Evolutionary conservation across 2,888 invertebrate genomes (phyloP), one percentile per base, ranked within the genome.

Genomic region (Coenonympha arcania): DNA sequence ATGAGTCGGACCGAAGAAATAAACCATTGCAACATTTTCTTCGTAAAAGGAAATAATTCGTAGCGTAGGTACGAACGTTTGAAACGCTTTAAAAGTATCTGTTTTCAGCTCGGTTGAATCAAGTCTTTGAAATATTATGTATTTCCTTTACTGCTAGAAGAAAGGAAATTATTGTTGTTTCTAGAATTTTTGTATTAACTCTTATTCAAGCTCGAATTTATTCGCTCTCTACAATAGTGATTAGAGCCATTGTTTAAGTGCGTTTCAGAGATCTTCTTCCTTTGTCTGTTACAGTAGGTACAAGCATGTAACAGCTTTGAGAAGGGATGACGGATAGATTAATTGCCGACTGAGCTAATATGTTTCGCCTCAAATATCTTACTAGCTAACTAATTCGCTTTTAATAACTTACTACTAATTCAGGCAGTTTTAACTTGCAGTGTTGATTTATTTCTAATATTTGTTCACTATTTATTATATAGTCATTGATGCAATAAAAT

Each of bases 1-100:
- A 77, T 75, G 72, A 69, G 46, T 67, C 62, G 61, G 59, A 50
- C 57, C 60, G 56, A 60, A 62, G 64, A 71, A 74, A 70, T 70
- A 75, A 69, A 73, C 68, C 65, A 56, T 63, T 63, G 62, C 63
- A 63, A 61, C 64, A 59, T 68, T 69, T 64, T 57, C 61, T 64
- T 57, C 59, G 61, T 51, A 36, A 40, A 41, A 41, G 47, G 43
- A 44, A 54, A 44, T 48, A 48, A 33, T 51, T 47, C 48, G 34
- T 40, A 30, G 36, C 16, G n/a, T n/a, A n/a, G n/a, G n/a, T n/a
- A n/a, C n/a, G n/a, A n/a, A n/a, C 13, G 33, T 36, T 46, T 43
- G 36, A 41, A 47, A 48, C 36, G 33, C 39, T 52, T 48, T 50
- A 46, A 43, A 51, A 50, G 30, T 30, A 45, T 52, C 49, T 18